Base-by-base conservation (phyloP, 2,888 invertebrate species). In the Drosophila gaucha region DNA sequence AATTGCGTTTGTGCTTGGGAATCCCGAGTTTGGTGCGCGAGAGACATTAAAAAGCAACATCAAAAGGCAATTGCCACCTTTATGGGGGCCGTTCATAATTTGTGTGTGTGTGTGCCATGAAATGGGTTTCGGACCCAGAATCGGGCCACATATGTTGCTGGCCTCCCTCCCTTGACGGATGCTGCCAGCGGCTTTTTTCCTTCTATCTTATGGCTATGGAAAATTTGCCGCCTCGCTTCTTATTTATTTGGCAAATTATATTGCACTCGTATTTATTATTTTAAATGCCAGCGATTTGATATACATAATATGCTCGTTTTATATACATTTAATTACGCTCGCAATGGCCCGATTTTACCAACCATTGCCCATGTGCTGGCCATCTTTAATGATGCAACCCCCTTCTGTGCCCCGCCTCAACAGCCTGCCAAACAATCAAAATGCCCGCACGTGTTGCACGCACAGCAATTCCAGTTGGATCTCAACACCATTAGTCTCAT, bases 211-310 rank as follows among this genome's bases (percentile, higher is more conserved):
- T 36, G 14, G 66, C 57, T 16, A 43, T 73, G 60, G 56, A 73
- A 67, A 70, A 60, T 67, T 73, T 49, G 49, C 33, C 56, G 68
- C 39, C 47, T 35, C 35, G 38, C 28, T 18, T 64, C 26, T 55
- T 73, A 75, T 70, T 73, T 73, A 65, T 74, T 73, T 74, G 69
- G 52, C 43, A 69, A 73, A 69, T 69, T 73, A 44, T 74, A 74
- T 75, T 73, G 70, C 65, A 69, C 70, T 70, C 70, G 75, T 64
- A 69, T 68, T 72, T 58, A 68, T 72, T 72, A 62, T 68, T 74
- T 69, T 64, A 68, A 56, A 55, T 73, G 59, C 64, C 59, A 22
- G 16, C 56, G 44, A 59, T 65, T 74, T 74, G 44, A 60, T 59
- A 58, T 47, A 57, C 62, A 74, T 67, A 54, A 74, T 74, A 69